Conservation (phyloP, 1,140 invertebrate genomes). For the Campoletis sonorensis region DNA sequence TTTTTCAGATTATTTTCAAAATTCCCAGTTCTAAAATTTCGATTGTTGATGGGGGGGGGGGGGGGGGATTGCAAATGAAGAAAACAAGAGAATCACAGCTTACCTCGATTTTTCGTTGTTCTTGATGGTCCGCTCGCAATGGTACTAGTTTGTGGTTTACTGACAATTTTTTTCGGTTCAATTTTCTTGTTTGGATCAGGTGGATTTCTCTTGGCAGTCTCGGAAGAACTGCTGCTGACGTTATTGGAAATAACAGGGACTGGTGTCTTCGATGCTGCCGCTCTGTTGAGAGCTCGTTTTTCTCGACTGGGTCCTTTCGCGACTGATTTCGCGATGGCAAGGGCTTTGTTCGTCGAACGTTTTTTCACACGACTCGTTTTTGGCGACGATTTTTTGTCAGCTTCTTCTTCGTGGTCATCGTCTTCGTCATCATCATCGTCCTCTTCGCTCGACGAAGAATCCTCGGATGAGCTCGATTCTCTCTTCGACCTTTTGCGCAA, state of each 20-base stretch:
- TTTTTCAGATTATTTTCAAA: no score
- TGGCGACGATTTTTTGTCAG: slow-evolving; percentile 55
- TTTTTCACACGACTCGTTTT: slow-evolving; percentile 68
- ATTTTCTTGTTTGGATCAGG: slow-evolving; percentile 47
- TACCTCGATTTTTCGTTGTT: slow-evolving; percentile 54
- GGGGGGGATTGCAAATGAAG: no score
- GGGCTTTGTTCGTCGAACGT: slow-evolving; percentile 63
- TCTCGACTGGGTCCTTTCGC: slow-evolving; percentile 71
- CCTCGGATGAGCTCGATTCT: slow-evolving; percentile 59
- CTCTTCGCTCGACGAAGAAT: slow-evolving; percentile 44
- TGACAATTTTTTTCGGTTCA: slow-evolving; percentile 40
- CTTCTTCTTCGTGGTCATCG: slow-evolving; percentile 59
- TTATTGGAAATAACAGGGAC: slow-evolving; percentile 44
- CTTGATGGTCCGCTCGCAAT: slow-evolving; percentile 43
- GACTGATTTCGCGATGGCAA: slow-evolving; percentile 69
- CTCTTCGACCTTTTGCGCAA: slow-evolving; percentile 67
- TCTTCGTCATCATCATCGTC: slow-evolving; percentile 54
- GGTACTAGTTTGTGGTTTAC: slow-evolving; percentile 45
- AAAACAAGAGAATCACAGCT: slow-evolving; percentile 52
- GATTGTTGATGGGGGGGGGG: no score
- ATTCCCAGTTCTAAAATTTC: not conserved
- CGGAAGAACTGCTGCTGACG: slow-evolving; percentile 41
- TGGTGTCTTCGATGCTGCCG: slow-evolving; percentile 48
- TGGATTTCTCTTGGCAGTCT: slow-evolving; percentile 46
- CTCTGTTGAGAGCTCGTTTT: slow-evolving; percentile 69